Percentiles rank a stretch among this genome's conserved stretches.
Conservation (phyloP, 2,888 invertebrate genomes). For the Blastobasis lacticolella region DNA sequence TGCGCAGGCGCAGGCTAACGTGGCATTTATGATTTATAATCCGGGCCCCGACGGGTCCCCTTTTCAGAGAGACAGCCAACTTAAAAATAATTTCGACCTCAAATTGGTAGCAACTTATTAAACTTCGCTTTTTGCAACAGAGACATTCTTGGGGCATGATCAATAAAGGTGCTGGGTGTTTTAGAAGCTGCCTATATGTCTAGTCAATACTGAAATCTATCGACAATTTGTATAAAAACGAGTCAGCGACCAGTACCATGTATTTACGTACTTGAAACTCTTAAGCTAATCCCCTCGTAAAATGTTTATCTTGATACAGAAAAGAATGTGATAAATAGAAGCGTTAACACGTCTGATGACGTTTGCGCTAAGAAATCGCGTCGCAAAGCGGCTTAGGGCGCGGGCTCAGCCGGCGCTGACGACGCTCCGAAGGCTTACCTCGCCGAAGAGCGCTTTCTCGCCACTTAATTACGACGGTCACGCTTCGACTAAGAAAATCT, state of each 20-base stretch:
- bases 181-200: too few species aligned
- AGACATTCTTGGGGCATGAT: conserved; percentile 36
- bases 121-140: conserved; percentile 48
- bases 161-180: too few species aligned
- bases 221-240: too few species aligned
- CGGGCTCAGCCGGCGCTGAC: too few species aligned
- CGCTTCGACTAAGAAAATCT: conserved; percentile 69
- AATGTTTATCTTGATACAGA: too few species aligned
- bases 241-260: too few species aligned
- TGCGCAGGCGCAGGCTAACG: conserved; percentile 36
- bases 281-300: too few species aligned
- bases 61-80: conserved; percentile 56
- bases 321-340: not conserved
- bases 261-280: too few species aligned
- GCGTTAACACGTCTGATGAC: conserved; percentile 7
- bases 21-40: conserved; percentile 72
- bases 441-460: conserved; percentile 16
- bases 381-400: conserved; percentile 1
- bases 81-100: conserved; percentile 63
- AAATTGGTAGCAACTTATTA: conserved; percentile 67
- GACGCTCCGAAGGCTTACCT: too few species aligned
- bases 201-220: too few species aligned
- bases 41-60: conserved; percentile 58
- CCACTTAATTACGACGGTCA: conserved; percentile 70
- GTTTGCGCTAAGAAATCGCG: conserved; percentile 1